Evolutionary conservation across 2,888 invertebrate genomes (phyloP).

Genomic region (Rhorus exstirpatorius): DNA sequence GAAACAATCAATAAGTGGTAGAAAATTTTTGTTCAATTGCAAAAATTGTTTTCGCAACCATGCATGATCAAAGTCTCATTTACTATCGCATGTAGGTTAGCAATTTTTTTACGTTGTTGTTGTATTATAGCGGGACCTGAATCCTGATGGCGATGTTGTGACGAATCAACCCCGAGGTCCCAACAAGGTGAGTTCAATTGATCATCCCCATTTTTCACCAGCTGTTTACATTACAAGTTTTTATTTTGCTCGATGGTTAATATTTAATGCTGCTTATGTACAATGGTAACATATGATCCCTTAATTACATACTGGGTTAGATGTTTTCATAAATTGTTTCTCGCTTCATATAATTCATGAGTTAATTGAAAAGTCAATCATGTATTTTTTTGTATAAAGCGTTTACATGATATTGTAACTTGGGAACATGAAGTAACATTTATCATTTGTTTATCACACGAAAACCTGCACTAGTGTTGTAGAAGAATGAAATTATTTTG

Average conservation of each 20-base stretch:
- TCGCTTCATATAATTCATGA: background rate
- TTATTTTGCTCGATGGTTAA: constrained; percentile 44
- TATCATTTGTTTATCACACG: background rate
- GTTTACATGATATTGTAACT: too few species aligned
- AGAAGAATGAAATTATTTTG: background rate
- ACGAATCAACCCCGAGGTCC: constrained; percentile 83
- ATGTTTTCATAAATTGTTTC: background rate
- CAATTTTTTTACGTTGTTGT: constrained; percentile 85
- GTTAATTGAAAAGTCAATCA: background rate
- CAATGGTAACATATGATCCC: background rate
- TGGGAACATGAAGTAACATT: constrained; percentile 1
- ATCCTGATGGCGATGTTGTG: constrained; percentile 83
- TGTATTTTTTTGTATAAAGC: too few species aligned
- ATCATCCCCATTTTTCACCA: constrained; percentile 70
- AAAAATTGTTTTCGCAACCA: constrained; percentile 77
- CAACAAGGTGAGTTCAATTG: constrained; percentile 81
- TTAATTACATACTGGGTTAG: background rate
- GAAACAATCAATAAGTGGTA: background rate
- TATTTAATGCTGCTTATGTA: background rate
- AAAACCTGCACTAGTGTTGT: background rate
- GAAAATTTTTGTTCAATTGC: constrained; percentile 25
- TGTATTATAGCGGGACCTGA: constrained; percentile 85
- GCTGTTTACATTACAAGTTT: constrained; percentile 50
- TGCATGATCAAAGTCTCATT: constrained; percentile 76
- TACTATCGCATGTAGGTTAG: constrained; percentile 81